A percentile compares a stretch with the other conserved stretches of the same genome.
These are phyloP conservation scores for Trissoscelio sp. DNA, from an alignment of 2,888 invertebrate species.

Conservation along the genomic window DNA sequence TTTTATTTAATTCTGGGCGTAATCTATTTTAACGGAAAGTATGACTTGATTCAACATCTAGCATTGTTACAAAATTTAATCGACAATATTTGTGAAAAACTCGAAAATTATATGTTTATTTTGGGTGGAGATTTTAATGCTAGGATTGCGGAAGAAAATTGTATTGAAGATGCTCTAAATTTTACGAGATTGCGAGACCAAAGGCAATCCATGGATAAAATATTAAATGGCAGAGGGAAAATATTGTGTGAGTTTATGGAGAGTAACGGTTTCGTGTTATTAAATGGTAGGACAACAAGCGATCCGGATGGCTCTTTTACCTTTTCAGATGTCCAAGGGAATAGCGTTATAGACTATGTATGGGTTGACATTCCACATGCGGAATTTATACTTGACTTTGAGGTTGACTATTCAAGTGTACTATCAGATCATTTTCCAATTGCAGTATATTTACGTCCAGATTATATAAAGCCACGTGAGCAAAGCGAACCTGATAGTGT, in stretches of 20 bases:
- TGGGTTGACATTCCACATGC: constrained; percentile 20
- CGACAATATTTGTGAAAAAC: constrained; percentile 9
- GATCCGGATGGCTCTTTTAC: constrained; percentile 1
- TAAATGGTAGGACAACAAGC: constrained; percentile 4
- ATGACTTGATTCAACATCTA: background rate
- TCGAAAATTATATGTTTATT: constrained; percentile 2
- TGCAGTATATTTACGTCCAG: background rate
- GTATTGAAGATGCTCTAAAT: background rate
- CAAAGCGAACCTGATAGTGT: no score
- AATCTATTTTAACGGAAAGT: constrained; percentile 26
- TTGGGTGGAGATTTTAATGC: constrained; percentile 20
- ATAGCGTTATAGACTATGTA: constrained; percentile 15
- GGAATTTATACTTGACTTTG: constrained; percentile 9
- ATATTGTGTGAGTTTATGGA: constrained; percentile 20
- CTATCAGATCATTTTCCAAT: constrained; percentile 31
- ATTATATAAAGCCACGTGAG: background rate
- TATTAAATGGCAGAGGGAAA: background rate
- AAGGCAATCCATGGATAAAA: constrained; percentile 5
- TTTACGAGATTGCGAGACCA: background rate
- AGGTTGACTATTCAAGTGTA: background rate
- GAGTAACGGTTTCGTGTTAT: constrained; percentile 3
- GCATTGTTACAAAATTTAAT: constrained; percentile 19
- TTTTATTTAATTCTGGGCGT: constrained; percentile 17
- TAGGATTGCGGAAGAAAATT: constrained; percentile 1
- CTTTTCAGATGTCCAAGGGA: background rate